Evolutionary conservation across 2,888 invertebrate species (phyloP).

Genomic region (Orthosia gracilis): DNA sequence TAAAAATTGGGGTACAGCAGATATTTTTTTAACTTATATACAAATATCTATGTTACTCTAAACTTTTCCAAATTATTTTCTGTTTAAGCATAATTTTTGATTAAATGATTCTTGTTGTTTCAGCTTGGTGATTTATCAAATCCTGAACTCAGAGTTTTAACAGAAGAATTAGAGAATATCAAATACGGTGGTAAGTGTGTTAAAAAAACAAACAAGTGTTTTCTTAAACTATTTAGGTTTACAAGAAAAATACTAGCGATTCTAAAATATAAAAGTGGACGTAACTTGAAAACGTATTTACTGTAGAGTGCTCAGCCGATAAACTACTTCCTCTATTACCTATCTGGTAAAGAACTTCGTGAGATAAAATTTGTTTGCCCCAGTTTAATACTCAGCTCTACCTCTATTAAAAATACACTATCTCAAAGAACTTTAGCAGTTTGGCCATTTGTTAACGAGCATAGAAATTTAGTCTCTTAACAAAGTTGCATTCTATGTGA

Average conservation of each 20-base stretch:
- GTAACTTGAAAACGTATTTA: constrained; percentile 47
- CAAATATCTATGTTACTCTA: no score
- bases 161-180: constrained; percentile 98
- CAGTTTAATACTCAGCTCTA: constrained; percentile 25
- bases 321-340: constrained; percentile 48
- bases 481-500: no score
- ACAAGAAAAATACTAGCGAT: background rate
- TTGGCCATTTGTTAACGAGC: background rate
- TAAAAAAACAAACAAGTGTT: background rate
- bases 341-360: constrained; percentile 61
- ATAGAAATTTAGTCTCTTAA: no score
- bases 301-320: constrained; percentile 25
- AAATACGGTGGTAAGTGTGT: constrained; percentile 95
- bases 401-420: constrained; percentile 15
- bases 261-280: constrained; percentile 21
- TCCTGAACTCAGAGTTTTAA: constrained; percentile 97
- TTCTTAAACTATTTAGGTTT: background rate
- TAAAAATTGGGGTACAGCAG: background rate
- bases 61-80: no score
- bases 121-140: constrained; percentile 98
- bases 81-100: background rate
- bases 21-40: no score
- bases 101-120: constrained; percentile 79
- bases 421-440: background rate
- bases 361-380: constrained; percentile 34